Evolutionary conservation across 2,797 vertebrate genomes (phyloP).

Genomic region (Periparus ater): DNA sequence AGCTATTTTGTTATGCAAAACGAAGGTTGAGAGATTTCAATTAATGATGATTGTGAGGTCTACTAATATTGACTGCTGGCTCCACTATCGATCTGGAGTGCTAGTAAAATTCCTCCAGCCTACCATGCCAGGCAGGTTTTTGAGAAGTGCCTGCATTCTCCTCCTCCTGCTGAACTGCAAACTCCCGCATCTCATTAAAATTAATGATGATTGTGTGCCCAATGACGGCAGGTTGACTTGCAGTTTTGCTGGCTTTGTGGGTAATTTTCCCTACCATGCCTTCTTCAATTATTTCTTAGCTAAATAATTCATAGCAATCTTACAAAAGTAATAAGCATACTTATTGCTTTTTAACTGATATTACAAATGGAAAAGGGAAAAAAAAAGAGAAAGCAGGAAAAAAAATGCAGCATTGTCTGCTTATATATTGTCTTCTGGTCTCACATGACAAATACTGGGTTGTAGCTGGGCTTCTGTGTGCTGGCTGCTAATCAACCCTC

Average conservation of each 20-base stretch:
- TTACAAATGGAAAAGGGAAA: neutral
- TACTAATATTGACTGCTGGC: constrained; percentile 64
- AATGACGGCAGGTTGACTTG: neutral
- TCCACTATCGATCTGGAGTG: constrained; percentile 65
- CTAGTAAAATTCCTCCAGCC: constrained; percentile 63
- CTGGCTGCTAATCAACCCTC: neutral
- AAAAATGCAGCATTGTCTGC: neutral
- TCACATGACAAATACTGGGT: neutral
- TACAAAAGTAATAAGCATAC: constrained; percentile 15
- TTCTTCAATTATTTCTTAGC: constrained; percentile 41
- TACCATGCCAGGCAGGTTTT: constrained; percentile 12
- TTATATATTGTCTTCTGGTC: neutral
- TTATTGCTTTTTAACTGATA: constrained; percentile 34
- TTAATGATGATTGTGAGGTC: constrained; percentile 65
- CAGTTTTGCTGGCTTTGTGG: constrained; percentile 43
- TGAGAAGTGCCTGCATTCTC: constrained; percentile 30
- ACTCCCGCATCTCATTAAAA: constrained; percentile 67
- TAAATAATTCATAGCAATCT: constrained; percentile 64
- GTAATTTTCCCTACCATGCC: constrained; percentile 14
- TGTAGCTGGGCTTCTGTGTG: neutral
- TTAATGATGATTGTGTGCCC: constrained; percentile 50
- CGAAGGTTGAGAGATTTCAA: constrained; percentile 58
- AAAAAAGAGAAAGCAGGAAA: neutral
- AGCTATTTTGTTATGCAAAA: constrained; percentile 63
- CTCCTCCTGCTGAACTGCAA: constrained; percentile 21